A percentile compares a stretch with the other conserved stretches of the same genome.
Evolutionary conservation across 2,113 vertebrate species (phyloP).

Genomic region (Orientallactaga bullata): DNA sequence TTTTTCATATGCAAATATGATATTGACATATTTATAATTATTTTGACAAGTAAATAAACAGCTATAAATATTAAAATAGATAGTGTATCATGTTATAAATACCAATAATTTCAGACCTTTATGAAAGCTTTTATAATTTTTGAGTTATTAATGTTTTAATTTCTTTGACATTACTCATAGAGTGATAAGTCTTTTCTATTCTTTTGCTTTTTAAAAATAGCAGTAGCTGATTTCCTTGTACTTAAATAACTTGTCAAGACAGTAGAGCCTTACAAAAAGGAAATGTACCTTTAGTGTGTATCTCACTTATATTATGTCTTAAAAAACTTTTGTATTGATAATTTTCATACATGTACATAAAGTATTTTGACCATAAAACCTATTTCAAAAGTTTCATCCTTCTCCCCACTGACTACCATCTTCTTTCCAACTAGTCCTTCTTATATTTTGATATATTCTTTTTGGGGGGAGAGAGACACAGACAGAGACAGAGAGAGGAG

Average conservation of each 20-base stretch:
- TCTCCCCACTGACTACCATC: too few relatives aligned
- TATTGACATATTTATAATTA: conserved; percentile 10
- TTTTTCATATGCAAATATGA: conserved; percentile 16
- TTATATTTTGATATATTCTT: too few relatives aligned
- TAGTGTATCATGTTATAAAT: not conserved
- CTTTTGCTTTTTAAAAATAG: conserved; percentile 33
- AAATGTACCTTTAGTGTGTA: not conserved
- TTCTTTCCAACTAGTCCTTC: too few relatives aligned
- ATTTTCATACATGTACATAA: too few relatives aligned
- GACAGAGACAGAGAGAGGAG: too few relatives aligned
- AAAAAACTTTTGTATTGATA: too few relatives aligned
- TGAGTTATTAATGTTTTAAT: conserved; percentile 28
- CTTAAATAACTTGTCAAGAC: conserved; percentile 30
- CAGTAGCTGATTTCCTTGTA: conserved; percentile 36
- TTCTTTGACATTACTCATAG: not conserved
- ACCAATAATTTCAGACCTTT: not conserved
- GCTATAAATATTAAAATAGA: conserved; percentile 4
- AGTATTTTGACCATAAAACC: too few relatives aligned
- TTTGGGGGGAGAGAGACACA: too few relatives aligned
- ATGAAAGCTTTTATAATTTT: conserved; percentile 43
- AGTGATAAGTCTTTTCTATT: not conserved
- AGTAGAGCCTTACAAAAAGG: not conserved
- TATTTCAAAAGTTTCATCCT: too few relatives aligned
- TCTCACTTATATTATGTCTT: not conserved
- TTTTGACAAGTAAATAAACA: conserved; percentile 34